Evolutionary conservation across 1,140 invertebrate species (phyloP).

Genomic region (Lutraria rhynchaena): DNA sequence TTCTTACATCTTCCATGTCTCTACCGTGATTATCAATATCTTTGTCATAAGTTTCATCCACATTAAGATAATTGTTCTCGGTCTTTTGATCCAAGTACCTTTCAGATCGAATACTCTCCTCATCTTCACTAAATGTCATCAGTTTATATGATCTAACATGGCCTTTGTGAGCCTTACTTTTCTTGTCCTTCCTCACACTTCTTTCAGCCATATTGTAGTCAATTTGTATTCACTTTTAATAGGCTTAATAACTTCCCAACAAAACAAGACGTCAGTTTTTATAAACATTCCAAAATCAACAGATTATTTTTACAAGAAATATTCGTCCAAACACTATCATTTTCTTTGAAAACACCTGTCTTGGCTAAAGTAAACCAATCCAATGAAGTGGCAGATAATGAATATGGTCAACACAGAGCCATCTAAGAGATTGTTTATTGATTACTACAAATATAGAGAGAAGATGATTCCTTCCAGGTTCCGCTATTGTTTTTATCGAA

Average conservation of each 20-base stretch:
- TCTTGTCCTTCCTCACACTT: background rate
- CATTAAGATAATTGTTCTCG: background rate
- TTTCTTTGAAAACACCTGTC: too few species aligned
- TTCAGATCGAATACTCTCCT: conserved; percentile 1
- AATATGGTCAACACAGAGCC: too few species aligned
- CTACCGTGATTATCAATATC: conserved; percentile 1
- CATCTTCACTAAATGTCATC: conserved; percentile 35
- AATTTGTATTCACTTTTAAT: too few species aligned
- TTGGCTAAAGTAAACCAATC: too few species aligned
- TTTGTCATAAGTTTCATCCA: background rate
- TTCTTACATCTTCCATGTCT: background rate
- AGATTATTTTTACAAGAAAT: too few species aligned
- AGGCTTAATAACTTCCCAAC: too few species aligned
- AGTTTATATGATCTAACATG: conserved; percentile 18
- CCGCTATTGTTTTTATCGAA: conserved; percentile 4
- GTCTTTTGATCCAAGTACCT: background rate
- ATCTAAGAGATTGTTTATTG: conserved; percentile 22
- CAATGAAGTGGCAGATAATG: too few species aligned
- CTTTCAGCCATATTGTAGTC: background rate
- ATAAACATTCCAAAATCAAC: too few species aligned
- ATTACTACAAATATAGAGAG: background rate
- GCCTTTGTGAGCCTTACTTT: background rate
- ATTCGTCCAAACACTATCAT: too few species aligned
- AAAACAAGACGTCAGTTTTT: too few species aligned
- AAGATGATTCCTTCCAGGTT: conserved; percentile 12